Evolutionary conservation across 2,113 vertebrate genomes (phyloP).

Genomic region (Xiphias gladius): DNA sequence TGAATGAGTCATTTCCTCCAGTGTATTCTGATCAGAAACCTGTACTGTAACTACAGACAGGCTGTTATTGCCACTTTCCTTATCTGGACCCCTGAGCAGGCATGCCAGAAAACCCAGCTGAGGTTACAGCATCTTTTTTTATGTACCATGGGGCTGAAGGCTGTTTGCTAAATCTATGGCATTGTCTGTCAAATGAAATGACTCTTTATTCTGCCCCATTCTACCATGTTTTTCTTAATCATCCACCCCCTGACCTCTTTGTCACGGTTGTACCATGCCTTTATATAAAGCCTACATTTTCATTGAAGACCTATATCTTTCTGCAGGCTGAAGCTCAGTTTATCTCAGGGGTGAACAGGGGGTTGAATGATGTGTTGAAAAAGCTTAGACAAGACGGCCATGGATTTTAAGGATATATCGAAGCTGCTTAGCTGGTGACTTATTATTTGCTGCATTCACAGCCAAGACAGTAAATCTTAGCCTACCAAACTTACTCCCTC

Average conservation of each 20-base stretch:
- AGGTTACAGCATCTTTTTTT: too few relatives aligned
- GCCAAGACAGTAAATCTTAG: constrained; percentile 67
- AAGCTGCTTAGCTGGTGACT: constrained; percentile 61
- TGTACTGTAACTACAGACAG: neutral
- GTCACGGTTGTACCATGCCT: neutral
- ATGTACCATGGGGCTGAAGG: neutral
- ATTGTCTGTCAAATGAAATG: neutral
- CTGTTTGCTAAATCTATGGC: neutral
- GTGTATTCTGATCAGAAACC: neutral
- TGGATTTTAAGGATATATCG: constrained; percentile 73
- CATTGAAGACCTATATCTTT: constrained; percentile 25
- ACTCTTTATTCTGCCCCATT: neutral
- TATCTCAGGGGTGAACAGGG: constrained; percentile 35
- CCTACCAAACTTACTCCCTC: constrained; percentile 41
- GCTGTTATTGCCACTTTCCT: neutral
- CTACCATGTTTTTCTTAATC: neutral
- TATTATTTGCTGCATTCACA: constrained; percentile 70
- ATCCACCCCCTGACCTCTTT: neutral
- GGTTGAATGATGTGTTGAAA: constrained; percentile 55
- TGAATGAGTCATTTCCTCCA: neutral
- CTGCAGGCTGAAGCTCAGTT: constrained; percentile 35
- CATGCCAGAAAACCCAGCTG: too few relatives aligned
- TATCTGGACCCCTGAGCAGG: too few relatives aligned
- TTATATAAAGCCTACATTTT: constrained; percentile 11
- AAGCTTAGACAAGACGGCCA: constrained; percentile 45